phyloP scores from a whole-genome alignment of 2,113 vertebrate species.

The Perca fluviatilis region DNA sequence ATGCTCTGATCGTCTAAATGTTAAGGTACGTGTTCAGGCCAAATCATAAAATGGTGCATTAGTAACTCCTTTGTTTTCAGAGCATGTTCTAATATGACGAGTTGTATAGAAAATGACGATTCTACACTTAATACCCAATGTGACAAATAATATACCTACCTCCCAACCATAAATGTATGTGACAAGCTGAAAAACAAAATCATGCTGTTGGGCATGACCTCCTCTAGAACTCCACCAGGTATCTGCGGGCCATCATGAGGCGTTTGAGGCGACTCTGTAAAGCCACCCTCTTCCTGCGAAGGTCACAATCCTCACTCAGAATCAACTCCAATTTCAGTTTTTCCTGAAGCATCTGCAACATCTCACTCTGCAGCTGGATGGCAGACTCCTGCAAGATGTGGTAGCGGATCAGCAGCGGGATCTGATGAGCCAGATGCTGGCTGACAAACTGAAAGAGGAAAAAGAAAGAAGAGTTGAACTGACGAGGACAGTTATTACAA shows the following conservation, averaged over 20 bases:
- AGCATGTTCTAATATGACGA: no score
- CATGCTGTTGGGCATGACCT: background rate
- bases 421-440: constrained; percentile 86
- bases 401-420: constrained; percentile 89
- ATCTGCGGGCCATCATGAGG: constrained; percentile 81
- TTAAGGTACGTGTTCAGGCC: no score
- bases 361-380: constrained; percentile 80
- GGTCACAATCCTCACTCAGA: constrained; percentile 85
- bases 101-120: no score
- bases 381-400: constrained; percentile 82
- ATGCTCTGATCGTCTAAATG: no score
- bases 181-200: no score
- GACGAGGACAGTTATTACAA: no score
- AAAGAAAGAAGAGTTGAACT: constrained; percentile 4
- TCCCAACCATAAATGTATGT: no score
- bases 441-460: constrained; percentile 82
- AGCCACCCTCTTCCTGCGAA: constrained; percentile 74
- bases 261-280: constrained; percentile 78
- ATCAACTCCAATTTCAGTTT: constrained; percentile 72
- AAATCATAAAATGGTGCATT: no score
- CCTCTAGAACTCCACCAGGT: constrained; percentile 82
- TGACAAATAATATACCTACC: no score
- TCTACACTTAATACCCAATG: no score
- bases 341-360: constrained; percentile 88
- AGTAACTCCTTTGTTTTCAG: no score